Base-by-base conservation (phyloP, 2,113 vertebrate genomes). In the Phylloscopus whistleri region DNA sequence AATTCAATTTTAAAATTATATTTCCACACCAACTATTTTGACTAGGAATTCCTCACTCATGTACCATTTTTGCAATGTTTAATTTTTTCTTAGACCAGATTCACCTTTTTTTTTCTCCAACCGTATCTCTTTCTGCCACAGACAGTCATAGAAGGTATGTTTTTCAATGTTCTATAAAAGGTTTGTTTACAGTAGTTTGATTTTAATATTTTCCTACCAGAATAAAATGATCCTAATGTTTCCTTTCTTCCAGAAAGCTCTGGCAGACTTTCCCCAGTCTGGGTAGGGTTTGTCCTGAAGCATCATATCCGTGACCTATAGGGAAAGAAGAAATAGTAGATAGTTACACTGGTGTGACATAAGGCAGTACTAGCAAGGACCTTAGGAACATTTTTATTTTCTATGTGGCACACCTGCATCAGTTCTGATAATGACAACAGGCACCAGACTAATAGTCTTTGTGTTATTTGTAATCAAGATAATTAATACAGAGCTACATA, bases 261-360 rank as follows among this genome's bases (percentile, higher is more conserved):
- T 98, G 52, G 98, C 98, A 18, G 98, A 98, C 93, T 98, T 99
- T 51, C 99, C 99, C 99, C 99, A 99, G 31, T 99, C 98, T 86
- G 99, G 99, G 72, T 99, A 99, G 35, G 98, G 98, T 52, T 99
- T 98, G 94, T 99, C 99, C 96, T 99, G 99, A 78, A 99, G 99
- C 99, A 99, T 99, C 99, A 99, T 99, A 82, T 99, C 99, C 22
- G 99, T 99, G 92, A 99, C 99, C 99, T 99, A 87, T 18, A 95
- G 7, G 22, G 62, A 93, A 43, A 66, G 70, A 70, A 96, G 22
- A 60, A 91, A 31, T 19, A 77, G 63, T 8, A 75, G 9, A 85
- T 3, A 33, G 39, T 56, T 67, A 79, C 72, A 60, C 13, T 48
- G 16, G 9, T 56, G 35, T 66, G 37, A 74, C 27, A 15, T 24